Percentiles rank a stretch among this genome's conserved stretches.
Evolutionary conservation across 1,140 invertebrate genomes (phyloP).

Genomic region (Saxidomus purpurata): DNA sequence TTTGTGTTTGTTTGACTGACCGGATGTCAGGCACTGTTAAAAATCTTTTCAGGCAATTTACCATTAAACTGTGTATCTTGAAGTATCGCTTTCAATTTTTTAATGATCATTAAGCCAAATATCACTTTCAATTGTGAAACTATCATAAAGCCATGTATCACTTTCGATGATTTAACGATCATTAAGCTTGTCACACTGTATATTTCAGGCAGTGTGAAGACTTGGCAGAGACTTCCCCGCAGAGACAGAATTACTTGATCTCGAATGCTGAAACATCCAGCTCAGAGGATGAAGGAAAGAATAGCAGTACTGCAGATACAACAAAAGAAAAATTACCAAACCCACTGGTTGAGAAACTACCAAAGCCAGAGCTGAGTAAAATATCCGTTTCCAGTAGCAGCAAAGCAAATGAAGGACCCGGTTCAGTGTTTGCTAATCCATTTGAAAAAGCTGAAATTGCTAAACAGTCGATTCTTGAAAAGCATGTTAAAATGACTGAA

Average conservation of each 20-base stretch:
- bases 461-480: slow-evolving; percentile 95
- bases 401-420: slow-evolving; percentile 13
- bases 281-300: slow-evolving; percentile 76
- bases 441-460: slow-evolving; percentile 95
- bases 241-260: slow-evolving; percentile 69
- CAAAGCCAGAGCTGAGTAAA: slow-evolving; percentile 51
- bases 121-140: too few species aligned
- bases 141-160: too few species aligned
- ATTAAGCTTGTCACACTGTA: slow-evolving; percentile 40
- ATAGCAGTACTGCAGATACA: neutral
- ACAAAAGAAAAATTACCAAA: slow-evolving; percentile 76
- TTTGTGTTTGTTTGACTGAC: too few species aligned
- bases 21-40: too few species aligned
- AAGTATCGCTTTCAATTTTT: too few species aligned
- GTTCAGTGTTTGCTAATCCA: slow-evolving; percentile 95
- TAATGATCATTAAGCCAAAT: too few species aligned
- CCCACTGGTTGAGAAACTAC: slow-evolving; percentile 72
- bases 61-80: too few species aligned
- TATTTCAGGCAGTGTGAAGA: slow-evolving; percentile 57
- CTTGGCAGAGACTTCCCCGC: neutral
- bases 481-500: slow-evolving; percentile 96
- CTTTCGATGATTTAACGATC: slow-evolving; percentile 19
- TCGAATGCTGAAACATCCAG: slow-evolving; percentile 76
- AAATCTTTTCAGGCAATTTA: too few species aligned
- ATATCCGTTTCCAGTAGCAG: neutral